These are phyloP conservation scores for Stenichneumon culpator DNA, from an alignment of 2,888 invertebrate species.

Conservation along the genomic window DNA sequence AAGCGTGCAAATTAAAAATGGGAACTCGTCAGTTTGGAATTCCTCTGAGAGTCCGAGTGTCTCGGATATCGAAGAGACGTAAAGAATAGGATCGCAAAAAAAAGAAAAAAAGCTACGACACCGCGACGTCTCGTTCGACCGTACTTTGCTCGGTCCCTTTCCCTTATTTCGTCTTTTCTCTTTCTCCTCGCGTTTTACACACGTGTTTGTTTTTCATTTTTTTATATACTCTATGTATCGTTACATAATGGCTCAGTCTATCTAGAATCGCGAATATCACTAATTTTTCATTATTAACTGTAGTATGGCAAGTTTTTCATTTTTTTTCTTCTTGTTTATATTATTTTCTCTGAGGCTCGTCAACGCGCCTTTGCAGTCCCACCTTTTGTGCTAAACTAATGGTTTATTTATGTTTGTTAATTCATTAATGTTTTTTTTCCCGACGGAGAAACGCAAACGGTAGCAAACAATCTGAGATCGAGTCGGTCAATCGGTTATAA, in stretches of 20 bases:
- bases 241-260: constrained; percentile 75
- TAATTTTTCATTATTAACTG: constrained; percentile 71
- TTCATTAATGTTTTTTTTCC: neutral
- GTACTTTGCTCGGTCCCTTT: constrained; percentile 17
- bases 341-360: constrained; percentile 51
- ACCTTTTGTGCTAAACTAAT: constrained; percentile 34
- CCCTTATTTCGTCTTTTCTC: constrained; percentile 29
- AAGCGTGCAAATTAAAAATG: constrained; percentile 25
- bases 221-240: constrained; percentile 64
- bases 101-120: constrained; percentile 25
- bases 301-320: constrained; percentile 73
- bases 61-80: constrained; percentile 30
- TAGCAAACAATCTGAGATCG: neutral
- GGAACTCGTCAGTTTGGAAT: constrained; percentile 23
- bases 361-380: constrained; percentile 56
- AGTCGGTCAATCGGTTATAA: neutral
- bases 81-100: neutral
- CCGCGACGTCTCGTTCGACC: constrained; percentile 40
- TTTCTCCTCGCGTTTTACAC: constrained; percentile 61
- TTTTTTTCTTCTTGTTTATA: constrained; percentile 50
- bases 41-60: constrained; percentile 28
- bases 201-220: constrained; percentile 47
- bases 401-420: neutral
- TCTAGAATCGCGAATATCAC: constrained; percentile 75
- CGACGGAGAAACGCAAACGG: neutral